Percentiles rank a stretch among this genome's conserved stretches.
phyloP scores from a whole-genome alignment of 2,797 vertebrate genomes.

The Spinus pinus region DNA sequence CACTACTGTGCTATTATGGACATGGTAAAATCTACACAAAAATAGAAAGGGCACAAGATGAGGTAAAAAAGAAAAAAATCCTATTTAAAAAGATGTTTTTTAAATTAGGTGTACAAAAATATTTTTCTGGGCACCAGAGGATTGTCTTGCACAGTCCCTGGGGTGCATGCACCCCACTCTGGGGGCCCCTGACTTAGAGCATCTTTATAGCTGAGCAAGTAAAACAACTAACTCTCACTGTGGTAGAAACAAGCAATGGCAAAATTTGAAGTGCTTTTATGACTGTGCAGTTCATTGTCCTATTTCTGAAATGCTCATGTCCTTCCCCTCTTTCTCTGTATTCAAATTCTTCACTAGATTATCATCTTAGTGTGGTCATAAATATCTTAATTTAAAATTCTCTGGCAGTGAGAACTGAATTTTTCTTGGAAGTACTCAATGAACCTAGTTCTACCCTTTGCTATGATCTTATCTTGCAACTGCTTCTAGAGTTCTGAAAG shows the following conservation, averaged over 20 bases:
- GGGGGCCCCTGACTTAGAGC: background rate
- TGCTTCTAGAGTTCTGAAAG: background rate
- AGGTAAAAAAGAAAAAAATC: background rate
- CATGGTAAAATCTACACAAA: background rate
- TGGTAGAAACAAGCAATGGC: background rate
- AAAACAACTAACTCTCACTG: background rate
- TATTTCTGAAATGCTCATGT: background rate
- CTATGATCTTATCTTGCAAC: background rate
- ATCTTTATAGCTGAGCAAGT: background rate
- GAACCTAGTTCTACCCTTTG: background rate
- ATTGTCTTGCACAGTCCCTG: background rate
- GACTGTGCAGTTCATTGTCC: background rate
- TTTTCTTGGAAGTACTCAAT: background rate
- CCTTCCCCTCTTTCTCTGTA: background rate
- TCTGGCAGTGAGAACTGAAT: background rate
- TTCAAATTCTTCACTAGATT: background rate
- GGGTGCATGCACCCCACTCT: rapidly evolving
- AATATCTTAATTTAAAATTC: background rate
- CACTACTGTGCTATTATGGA: background rate
- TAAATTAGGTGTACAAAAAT: background rate
- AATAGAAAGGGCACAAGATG: background rate
- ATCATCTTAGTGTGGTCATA: background rate
- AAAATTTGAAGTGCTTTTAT: background rate
- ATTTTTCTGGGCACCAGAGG: background rate
- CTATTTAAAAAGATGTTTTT: background rate